Percentiles rank a stretch among this genome's conserved stretches.
phyloP scores from a whole-genome alignment of 2,797 vertebrate genomes.

The Paguma larvata region DNA sequence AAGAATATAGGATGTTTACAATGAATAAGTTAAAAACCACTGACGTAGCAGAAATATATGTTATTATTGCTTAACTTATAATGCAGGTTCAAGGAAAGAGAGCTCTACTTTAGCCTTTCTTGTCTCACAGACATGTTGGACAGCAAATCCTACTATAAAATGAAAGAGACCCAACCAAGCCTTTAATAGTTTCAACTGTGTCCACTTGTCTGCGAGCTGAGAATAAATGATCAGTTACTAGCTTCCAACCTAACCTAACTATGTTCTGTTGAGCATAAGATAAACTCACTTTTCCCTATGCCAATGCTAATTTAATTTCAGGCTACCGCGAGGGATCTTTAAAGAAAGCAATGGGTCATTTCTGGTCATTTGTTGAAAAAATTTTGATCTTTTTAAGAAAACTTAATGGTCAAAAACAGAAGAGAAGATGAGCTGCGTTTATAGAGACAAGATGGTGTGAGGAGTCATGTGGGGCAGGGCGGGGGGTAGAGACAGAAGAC shows the following conservation, averaged over 20 bases:
- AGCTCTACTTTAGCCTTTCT: constrained; percentile 12
- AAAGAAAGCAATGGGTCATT: background rate
- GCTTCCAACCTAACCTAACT: background rate
- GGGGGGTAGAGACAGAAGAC: background rate
- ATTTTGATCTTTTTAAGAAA: constrained; percentile 47
- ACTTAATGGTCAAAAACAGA: background rate
- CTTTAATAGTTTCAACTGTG: background rate
- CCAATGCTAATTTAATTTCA: background rate
- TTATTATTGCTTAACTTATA: constrained; percentile 53
- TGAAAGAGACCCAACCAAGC: background rate
- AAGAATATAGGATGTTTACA: constrained; percentile 73
- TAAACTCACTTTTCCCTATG: background rate
- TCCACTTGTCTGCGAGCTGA: background rate
- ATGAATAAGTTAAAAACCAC: constrained; percentile 53
- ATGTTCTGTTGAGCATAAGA: background rate
- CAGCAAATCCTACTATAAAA: background rate
- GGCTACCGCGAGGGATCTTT: background rate
- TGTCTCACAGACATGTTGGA: background rate
- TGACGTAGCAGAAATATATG: constrained; percentile 54
- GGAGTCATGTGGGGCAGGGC: background rate
- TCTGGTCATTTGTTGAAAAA: constrained; percentile 15
- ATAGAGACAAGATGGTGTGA: background rate
- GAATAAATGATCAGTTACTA: background rate
- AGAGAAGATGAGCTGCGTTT: background rate
- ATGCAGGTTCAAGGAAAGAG: background rate